These are phyloP conservation scores for Xerus rutilus DNA, from an alignment of 2,797 vertebrate species.

Conservation along the genomic window DNA sequence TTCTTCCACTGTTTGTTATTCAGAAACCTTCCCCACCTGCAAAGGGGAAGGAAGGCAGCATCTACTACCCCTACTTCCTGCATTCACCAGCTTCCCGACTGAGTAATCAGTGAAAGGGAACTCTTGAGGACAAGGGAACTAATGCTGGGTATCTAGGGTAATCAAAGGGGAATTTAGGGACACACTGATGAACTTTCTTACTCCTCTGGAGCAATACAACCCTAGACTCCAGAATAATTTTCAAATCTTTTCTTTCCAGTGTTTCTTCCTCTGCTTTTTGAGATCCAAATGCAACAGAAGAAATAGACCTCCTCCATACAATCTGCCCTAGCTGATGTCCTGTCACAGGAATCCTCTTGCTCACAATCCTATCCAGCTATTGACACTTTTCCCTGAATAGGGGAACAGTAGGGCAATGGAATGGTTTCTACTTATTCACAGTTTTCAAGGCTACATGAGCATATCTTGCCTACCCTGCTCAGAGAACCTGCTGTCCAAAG, in stretches of 20 bases:
- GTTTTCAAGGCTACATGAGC: not conserved
- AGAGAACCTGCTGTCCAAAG: not conserved
- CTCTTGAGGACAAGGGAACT: not conserved
- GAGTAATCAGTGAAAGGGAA: not conserved
- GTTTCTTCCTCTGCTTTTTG: not conserved
- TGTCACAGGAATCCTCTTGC: not conserved
- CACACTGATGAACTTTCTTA: not conserved
- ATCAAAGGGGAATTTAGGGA: not conserved
- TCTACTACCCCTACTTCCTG: not conserved
- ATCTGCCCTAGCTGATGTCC: not conserved
- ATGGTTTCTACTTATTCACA: not conserved
- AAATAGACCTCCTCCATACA: not conserved
- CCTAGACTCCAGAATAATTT: not conserved
- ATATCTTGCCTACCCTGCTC: not conserved
- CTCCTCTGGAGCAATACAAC: not conserved
- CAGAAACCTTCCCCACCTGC: not conserved
- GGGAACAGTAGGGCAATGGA: not conserved
- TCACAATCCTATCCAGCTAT: not conserved
- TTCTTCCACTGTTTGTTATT: not conserved
- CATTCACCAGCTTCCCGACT: not conserved
- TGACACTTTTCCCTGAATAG: not conserved
- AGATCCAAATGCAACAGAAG: not conserved
- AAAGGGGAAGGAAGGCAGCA: not conserved
- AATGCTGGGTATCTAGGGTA: not conserved
- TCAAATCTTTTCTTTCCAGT: slow-evolving; percentile 10